Base-by-base conservation (phyloP, 2,797 vertebrate species). In the Sparidentex hasta region DNA sequence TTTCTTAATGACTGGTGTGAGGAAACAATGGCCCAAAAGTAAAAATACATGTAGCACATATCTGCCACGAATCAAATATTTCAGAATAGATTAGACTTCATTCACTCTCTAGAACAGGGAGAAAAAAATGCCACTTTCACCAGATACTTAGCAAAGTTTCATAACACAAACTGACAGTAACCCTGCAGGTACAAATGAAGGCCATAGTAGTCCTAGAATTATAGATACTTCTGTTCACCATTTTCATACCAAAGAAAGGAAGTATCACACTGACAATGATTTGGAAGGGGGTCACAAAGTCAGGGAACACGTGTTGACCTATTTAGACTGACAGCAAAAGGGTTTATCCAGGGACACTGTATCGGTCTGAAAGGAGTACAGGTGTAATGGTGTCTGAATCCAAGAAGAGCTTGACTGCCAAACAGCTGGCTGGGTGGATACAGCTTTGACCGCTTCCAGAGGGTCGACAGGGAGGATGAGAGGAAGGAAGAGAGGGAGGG, bases 361-460 rank as follows among this genome's bases (percentile, higher is more conserved):
- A 3, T 3, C 8, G 23, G 58, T 62, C 58, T 62, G 68, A 56
- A 47, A 82, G 25, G 67, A 29, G 4, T 27, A 67, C 84, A 87
- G 84, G 82, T 90, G 84, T 71, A 74, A 84, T 33, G 72, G 51
- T 5, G 74, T 61, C 74, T 67, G 54, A 79, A 50, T 84, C 65
- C 47, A 71, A 76, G 70, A 51, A 41, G 68, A 62, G 63, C 55
- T 41, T 5, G 44, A 43, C 66, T 68, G 84, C 81, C 76, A 88
- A 88, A 90, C 89, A 91, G 87, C 90, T 90, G 89, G 79, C 11
- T 63, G 82, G 78, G 63, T 85, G 86, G 80, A 88, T 71, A 47
- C 90, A 91, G 86, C 87, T 89, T 80, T 78, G 81, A 71, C 46
- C 9, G 11, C 63, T 55, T 83, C 84, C 87, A 81, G 58, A 74